Base-by-base conservation (phyloP, 2,797 vertebrate species). In the Denticeps clupeoides region DNA sequence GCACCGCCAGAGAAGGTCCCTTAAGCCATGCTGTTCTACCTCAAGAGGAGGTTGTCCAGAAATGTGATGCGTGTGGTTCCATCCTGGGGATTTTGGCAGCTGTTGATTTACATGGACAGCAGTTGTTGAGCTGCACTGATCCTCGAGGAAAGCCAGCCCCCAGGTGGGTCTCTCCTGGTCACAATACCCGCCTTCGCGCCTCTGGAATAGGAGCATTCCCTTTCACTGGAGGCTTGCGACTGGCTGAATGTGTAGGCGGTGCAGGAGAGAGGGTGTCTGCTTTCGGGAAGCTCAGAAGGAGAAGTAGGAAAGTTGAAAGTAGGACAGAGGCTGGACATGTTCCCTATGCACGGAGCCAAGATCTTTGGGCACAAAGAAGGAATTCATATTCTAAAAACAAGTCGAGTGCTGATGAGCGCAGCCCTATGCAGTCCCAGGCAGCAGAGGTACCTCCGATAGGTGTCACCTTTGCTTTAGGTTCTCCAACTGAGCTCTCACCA, bases 1-100 rank as follows among this genome's bases (percentile, higher is more conserved):
- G 72, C 7, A 62, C 72, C 33, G 18, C 67, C 47, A 73, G 66
- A 41, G 54, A 32, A 7, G 46, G 47, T 9, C 7, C 53, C 8
- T 45, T 23, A 11, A 41, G 59, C 16, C 60, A 75, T 52, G 58
- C 56, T 37, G 51, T 57, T 41, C 67, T 68, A 2, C 70, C 73
- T 27, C 66, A 81, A 13, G 71, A 71, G 55, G 70, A 82, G 52
- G 74, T 77, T 42, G 72, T 80, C 38, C 80, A 77, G 56, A 91
- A 82, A 48, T 94, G 90, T 66, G 79, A 71, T 2, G 43, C 86
- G 1, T 94, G 89, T 1, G 84, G 90, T 26, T 87, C 82, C 32
- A 62, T 86, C 25, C 58, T 86, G 0, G 74, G 71, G 44, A 69
- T 76, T 49, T 67, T 70, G 51, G 69, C 79, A 45, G 31, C 60